Evolutionary conservation across 2,113 vertebrate species (phyloP).

Genomic region (Sminthopsis crassicaudata): DNA sequence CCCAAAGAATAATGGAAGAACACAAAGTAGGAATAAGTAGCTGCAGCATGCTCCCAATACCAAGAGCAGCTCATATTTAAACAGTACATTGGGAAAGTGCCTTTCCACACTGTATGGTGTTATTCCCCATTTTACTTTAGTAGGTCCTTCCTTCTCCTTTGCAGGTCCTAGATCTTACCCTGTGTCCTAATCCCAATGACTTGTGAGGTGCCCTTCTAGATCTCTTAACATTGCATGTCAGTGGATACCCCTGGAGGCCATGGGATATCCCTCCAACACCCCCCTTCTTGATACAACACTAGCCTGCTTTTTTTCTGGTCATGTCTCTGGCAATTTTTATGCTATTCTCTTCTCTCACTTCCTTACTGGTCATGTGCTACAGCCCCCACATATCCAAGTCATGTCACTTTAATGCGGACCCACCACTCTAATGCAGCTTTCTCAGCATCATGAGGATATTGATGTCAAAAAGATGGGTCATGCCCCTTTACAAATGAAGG

Average conservation of each 20-base stretch:
- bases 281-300: neutral
- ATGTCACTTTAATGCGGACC: neutral
- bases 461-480: neutral
- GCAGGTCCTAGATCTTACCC: neutral
- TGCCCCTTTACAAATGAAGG: neutral
- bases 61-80: neutral
- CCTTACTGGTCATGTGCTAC: neutral
- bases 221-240: neutral
- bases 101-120: neutral
- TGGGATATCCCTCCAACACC: neutral
- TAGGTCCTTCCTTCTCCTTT: neutral
- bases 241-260: neutral
- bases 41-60: neutral
- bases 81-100: neutral
- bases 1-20: neutral
- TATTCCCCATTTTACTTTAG: neutral
- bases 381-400: neutral
- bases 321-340: constrained; percentile 35
- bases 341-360: neutral
- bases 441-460: neutral
- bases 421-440: neutral
- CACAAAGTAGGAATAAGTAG: neutral
- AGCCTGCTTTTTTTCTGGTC: neutral
- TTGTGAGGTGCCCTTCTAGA: neutral
- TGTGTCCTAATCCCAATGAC: neutral